These are phyloP conservation scores for Vespertilio murinus DNA, from an alignment of 2,797 vertebrate genomes.

Conservation along the genomic window DNA sequence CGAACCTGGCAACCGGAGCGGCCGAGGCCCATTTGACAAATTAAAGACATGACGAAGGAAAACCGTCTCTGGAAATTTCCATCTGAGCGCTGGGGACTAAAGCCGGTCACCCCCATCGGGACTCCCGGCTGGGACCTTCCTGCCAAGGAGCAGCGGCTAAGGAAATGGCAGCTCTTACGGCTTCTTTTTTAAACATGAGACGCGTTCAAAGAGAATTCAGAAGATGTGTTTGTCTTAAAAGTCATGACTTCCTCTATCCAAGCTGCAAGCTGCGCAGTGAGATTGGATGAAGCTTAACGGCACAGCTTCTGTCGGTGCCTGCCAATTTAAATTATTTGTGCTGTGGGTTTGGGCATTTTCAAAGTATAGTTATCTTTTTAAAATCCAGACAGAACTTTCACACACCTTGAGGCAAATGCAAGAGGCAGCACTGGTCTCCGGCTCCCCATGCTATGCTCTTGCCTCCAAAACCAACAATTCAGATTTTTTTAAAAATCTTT, in stretches of 20 bases:
- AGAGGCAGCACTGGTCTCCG: accelerated
- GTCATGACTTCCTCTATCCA: accelerated
- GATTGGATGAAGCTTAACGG: not conserved
- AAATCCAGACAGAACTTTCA: not conserved
- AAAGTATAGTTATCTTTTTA: not conserved
- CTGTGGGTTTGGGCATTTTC: not conserved
- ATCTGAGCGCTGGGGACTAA: not conserved
- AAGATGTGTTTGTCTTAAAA: not conserved
- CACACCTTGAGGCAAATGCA: no score
- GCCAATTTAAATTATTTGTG: not conserved
- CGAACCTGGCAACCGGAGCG: not conserved
- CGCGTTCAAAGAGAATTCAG: not conserved
- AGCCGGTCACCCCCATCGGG: not conserved
- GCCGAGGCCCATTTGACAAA: slow-evolving; percentile 57
- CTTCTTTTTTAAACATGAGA: not conserved
- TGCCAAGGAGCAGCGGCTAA: not conserved
- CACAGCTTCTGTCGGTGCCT: not conserved
- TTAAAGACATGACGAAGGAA: slow-evolving; percentile 50
- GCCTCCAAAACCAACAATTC: not conserved
- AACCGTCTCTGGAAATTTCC: slow-evolving; percentile 69
- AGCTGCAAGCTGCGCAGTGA: not conserved
- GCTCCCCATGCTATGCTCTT: not conserved
- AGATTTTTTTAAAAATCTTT: not conserved
- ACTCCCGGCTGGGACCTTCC: not conserved
- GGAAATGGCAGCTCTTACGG: accelerated